phyloP scores from a whole-genome alignment of 2,113 vertebrate genomes.

The Halichoerus grypus region DNA sequence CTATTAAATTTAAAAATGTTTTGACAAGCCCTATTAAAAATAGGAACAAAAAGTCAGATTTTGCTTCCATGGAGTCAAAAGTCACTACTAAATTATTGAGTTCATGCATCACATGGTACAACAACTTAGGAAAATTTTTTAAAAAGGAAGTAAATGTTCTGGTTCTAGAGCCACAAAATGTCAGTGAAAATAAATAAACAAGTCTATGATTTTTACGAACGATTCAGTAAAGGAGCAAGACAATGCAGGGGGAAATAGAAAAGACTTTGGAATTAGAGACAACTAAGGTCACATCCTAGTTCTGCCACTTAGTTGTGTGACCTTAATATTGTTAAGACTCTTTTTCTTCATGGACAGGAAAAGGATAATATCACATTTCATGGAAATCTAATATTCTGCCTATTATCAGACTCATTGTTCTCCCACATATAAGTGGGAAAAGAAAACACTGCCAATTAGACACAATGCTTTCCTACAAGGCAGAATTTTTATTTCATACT shows the following conservation, averaged over 20 bases:
- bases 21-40: slow-evolving; percentile 15
- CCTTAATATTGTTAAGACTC: not conserved
- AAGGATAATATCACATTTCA: not conserved
- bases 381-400: not conserved
- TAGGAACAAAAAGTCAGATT: not conserved
- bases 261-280: not conserved
- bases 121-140: not conserved
- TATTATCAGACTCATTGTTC: not conserved
- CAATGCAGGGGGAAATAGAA: not conserved
- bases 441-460: not conserved
- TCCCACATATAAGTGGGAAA: not conserved
- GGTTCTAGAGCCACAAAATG: not conserved
- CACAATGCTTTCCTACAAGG: not conserved
- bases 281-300: not conserved
- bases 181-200: slow-evolving; percentile 20
- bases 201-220: slow-evolving; percentile 28
- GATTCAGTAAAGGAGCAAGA: not conserved
- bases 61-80: not conserved
- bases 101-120: slow-evolving; percentile 2
- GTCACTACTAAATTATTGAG: not conserved
- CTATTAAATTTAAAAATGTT: slow-evolving; percentile 46
- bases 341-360: not conserved
- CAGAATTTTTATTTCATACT: slow-evolving; percentile 43
- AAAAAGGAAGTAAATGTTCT: not conserved
- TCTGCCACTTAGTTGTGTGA: not conserved